phyloP scores from a whole-genome alignment of 2,113 vertebrate genomes.

The Phylloscopus whistleri region DNA sequence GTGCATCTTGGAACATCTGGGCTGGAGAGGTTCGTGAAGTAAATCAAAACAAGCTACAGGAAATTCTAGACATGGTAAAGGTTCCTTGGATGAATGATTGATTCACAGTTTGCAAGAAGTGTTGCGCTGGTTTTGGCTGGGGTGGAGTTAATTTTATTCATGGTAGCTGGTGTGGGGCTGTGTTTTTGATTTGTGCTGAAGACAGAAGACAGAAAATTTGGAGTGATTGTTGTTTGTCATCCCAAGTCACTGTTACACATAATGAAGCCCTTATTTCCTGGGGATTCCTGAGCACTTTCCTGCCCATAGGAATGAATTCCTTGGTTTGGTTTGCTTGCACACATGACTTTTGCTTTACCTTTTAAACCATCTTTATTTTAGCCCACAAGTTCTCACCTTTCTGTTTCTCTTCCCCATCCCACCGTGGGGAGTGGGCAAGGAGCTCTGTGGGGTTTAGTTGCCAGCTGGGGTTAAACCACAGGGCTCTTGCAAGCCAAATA shows the following conservation, averaged over 20 bases:
- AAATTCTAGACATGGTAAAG: neutral
- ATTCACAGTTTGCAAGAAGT: neutral
- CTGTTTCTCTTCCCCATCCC: neutral
- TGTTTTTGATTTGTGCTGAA: neutral
- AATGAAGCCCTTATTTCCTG: neutral
- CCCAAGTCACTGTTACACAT: neutral
- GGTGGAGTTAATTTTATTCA: neutral
- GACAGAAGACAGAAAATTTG: neutral
- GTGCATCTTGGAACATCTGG: neutral
- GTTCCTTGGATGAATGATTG: neutral
- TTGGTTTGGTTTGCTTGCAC: neutral
- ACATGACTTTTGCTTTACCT: neutral
- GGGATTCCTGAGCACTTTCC: neutral
- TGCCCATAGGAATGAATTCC: neutral
- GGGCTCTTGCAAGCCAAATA: neutral
- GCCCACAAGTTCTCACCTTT: neutral
- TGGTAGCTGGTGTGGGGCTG: neutral
- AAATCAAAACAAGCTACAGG: neutral
- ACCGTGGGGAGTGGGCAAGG: fast-evolving
- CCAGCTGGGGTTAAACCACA: neutral
- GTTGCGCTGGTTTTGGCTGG: neutral
- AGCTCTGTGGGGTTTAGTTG: neutral
- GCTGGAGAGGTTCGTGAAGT: neutral
- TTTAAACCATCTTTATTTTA: neutral
- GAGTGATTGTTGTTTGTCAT: neutral